Evolutionary conservation across 2,888 invertebrate genomes (phyloP).

Genomic region (Ferrisia virgata): DNA sequence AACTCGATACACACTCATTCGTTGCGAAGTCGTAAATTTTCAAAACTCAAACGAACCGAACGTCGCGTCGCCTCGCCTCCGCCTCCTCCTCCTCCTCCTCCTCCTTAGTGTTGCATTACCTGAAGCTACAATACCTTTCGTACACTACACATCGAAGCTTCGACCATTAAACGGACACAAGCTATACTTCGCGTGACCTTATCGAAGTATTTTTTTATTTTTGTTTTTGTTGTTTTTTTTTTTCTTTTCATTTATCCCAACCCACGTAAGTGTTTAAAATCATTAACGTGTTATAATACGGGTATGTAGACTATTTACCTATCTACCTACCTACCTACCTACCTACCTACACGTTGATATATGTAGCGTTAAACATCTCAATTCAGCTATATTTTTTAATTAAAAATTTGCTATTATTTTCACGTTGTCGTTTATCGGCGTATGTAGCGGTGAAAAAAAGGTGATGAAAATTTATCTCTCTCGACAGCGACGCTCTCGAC

Average conservation of each 20-base stretch:
- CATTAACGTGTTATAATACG: not conserved
- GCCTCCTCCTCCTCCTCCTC: too few relatives aligned
- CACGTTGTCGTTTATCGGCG: not conserved
- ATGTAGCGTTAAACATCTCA: not conserved
- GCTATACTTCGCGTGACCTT: constrained; percentile 15
- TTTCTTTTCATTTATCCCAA: too few relatives aligned
- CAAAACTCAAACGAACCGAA: not conserved
- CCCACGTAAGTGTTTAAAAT: too few relatives aligned
- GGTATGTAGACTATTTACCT: too few relatives aligned
- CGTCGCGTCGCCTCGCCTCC: not conserved
- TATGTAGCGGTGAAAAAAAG: too few relatives aligned
- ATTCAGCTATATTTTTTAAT: not conserved
- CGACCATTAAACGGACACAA: constrained; percentile 3
- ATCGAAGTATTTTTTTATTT: constrained; percentile 13
- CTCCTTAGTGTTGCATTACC: constrained; percentile 14
- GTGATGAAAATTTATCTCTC: too few relatives aligned
- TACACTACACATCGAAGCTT: not conserved
- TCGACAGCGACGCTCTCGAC: too few relatives aligned
- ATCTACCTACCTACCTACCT: too few relatives aligned
- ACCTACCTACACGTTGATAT: too few relatives aligned
- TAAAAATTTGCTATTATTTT: not conserved
- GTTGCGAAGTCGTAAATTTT: constrained; percentile 8
- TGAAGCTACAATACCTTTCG: not conserved
- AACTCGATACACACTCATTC: constrained; percentile 14
- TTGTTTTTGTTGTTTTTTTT: too few relatives aligned